These are phyloP conservation scores for Gnathonemus echidnorhynchus DNA, from an alignment of 2,113 vertebrate species.

Conservation along the genomic window DNA sequence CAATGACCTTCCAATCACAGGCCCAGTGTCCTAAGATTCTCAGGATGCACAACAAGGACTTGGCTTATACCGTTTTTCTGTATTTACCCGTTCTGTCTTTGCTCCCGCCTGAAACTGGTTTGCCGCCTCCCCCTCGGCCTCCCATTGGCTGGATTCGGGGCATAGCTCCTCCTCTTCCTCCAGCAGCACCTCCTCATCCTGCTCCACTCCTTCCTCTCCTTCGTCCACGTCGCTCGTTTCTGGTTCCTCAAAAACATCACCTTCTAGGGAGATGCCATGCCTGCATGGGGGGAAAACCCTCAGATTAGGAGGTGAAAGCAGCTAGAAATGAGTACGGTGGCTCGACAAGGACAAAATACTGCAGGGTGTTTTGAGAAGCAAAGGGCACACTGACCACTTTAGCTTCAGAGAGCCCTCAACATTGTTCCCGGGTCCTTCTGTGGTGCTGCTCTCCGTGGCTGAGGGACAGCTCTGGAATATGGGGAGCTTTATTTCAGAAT, in stretches of 20 bases:
- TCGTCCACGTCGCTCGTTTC: slow-evolving; percentile 52
- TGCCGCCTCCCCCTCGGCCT: slow-evolving; percentile 9
- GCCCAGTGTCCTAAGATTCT: neutral
- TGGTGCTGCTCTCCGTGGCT: slow-evolving; percentile 59
- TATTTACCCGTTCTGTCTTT: slow-evolving; percentile 53
- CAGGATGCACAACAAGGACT: too few species aligned
- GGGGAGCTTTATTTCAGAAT: neutral
- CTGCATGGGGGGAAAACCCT: slow-evolving; percentile 28
- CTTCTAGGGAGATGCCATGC: slow-evolving; percentile 52
- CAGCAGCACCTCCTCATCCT: slow-evolving; percentile 42
- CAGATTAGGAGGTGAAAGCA: neutral
- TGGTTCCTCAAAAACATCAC: slow-evolving; percentile 55
- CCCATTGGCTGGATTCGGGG: slow-evolving; percentile 50
- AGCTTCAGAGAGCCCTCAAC: slow-evolving; percentile 49
- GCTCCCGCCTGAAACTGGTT: slow-evolving; percentile 20
- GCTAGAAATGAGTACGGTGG: neutral
- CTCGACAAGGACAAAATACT: neutral
- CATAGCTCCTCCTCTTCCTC: slow-evolving; percentile 57
- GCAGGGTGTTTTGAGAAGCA: neutral
- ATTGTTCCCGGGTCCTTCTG: slow-evolving; percentile 58
- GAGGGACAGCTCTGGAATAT: slow-evolving; percentile 63
- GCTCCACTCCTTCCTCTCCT: slow-evolving; percentile 49
- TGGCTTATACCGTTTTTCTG: neutral
- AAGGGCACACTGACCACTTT: slow-evolving; percentile 63
- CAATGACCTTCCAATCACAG: neutral